phyloP scores from a whole-genome alignment of 2,888 invertebrate genomes.

The Dione vanillae region DNA sequence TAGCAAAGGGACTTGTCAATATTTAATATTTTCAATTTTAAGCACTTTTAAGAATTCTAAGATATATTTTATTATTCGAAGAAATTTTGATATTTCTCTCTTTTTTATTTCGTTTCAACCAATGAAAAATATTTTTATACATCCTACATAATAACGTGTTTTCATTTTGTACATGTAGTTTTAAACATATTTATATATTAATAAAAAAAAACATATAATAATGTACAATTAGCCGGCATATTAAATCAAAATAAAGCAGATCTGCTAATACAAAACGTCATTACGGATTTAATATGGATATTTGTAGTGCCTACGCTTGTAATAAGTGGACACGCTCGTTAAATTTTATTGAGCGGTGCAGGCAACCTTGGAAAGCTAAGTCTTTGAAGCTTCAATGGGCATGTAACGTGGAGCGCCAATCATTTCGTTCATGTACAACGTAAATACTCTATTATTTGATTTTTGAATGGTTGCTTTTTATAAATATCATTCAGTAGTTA shows the following conservation, averaged over 20 bases:
- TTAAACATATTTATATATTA: no score
- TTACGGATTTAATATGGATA: conserved; percentile 27
- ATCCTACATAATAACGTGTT: no score
- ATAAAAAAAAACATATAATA: not conserved
- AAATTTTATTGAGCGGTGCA: conserved; percentile 31
- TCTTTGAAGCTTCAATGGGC: conserved; percentile 32
- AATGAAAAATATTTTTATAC: no score
- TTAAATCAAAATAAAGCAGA: not conserved
- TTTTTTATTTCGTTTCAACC: no score
- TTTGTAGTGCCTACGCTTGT: conserved; percentile 11
- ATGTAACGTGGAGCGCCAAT: conserved; percentile 8
- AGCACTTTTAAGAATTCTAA: no score
- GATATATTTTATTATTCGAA: no score
- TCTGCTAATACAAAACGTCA: conserved; percentile 7
- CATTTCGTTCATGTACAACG: conserved; percentile 1
- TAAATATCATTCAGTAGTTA: no score
- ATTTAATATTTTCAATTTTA: no score
- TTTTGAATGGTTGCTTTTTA: not conserved
- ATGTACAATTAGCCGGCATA: not conserved
- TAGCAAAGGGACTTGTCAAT: no score
- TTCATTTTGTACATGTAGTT: no score
- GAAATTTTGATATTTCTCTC: no score
- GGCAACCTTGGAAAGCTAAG: conserved; percentile 22
- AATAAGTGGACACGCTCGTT: conserved; percentile 31
- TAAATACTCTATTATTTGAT: not conserved